A percentile compares a stretch with the other conserved stretches of the same genome.
Evolutionary conservation across 2,888 invertebrate species (phyloP).

Genomic region (Cordilura impudica): DNA sequence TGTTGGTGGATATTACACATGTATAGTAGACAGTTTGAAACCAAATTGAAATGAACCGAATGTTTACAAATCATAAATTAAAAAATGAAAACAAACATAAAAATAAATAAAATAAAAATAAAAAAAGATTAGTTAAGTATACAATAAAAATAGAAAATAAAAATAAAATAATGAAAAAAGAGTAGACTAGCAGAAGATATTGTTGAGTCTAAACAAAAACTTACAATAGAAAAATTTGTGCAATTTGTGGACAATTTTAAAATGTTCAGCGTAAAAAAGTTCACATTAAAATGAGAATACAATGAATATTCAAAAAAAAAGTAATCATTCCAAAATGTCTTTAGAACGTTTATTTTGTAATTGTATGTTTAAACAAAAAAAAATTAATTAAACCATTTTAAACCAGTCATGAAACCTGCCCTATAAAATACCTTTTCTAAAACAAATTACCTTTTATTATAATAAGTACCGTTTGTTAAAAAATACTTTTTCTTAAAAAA

Average conservation of each 20-base stretch:
- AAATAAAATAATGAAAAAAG: slow-evolving; percentile 11
- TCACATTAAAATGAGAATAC: slow-evolving; percentile 1
- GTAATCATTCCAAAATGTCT: slow-evolving; percentile 15
- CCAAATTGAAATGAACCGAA: slow-evolving; percentile 45
- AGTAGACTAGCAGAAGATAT: background rate
- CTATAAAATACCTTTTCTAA: too few relatives aligned
- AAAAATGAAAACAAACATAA: slow-evolving; percentile 16
- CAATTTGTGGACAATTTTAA: background rate
- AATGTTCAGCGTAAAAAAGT: background rate
- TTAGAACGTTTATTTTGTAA: slow-evolving; percentile 18
- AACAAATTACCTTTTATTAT: too few relatives aligned
- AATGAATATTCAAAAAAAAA: background rate
- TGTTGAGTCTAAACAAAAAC: background rate
- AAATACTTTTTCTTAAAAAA: too few relatives aligned
- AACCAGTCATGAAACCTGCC: too few relatives aligned
- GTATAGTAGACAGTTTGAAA: slow-evolving; percentile 45
- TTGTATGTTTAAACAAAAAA: slow-evolving; percentile 15
- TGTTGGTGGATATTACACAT: slow-evolving; percentile 39
- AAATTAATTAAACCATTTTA: background rate
- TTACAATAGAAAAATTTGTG: slow-evolving; percentile 40
- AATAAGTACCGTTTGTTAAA: too few relatives aligned
- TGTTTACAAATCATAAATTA: slow-evolving; percentile 42
- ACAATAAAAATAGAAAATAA: slow-evolving; percentile 40
- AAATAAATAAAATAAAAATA: slow-evolving; percentile 47
- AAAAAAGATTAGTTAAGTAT: slow-evolving; percentile 51